Conservation (phyloP, 2,113 vertebrate species). For the Pluvianellus socialis region DNA sequence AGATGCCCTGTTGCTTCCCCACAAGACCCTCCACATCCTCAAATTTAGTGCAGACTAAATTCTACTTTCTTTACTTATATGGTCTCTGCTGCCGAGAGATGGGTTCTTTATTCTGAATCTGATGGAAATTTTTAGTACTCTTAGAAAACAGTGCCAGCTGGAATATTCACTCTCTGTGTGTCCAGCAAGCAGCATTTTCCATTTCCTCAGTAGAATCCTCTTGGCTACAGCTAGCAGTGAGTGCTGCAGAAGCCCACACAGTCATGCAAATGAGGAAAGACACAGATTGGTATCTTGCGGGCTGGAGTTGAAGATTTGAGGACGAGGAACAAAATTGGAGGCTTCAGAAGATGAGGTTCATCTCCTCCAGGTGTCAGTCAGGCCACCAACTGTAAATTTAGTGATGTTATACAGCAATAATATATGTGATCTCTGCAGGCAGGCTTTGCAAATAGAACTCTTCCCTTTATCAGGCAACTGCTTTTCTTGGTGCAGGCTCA, state of each 20-base stretch:
- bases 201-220: slow-evolving; percentile 37
- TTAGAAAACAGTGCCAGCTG: slow-evolving; percentile 34
- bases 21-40: background rate
- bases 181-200: slow-evolving; percentile 50
- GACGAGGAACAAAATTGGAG: background rate
- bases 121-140: slow-evolving; percentile 40
- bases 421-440: background rate
- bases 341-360: background rate
- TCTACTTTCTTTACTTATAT: background rate
- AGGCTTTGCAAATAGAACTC: background rate
- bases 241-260: background rate
- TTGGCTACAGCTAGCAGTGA: background rate
- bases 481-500: background rate
- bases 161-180: slow-evolving; percentile 9
- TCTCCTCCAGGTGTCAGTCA: background rate
- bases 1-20: background rate
- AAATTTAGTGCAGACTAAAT: background rate
- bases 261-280: slow-evolving; percentile 3
- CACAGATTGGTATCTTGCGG: background rate
- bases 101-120: background rate
- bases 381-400: background rate
- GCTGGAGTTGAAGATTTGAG: background rate
- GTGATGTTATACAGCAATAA: background rate
- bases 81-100: background rate
- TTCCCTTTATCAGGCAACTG: background rate